These are phyloP conservation scores for Drosophila demipolita DNA, from an alignment of 2,888 invertebrate genomes.

Conservation along the genomic window DNA sequence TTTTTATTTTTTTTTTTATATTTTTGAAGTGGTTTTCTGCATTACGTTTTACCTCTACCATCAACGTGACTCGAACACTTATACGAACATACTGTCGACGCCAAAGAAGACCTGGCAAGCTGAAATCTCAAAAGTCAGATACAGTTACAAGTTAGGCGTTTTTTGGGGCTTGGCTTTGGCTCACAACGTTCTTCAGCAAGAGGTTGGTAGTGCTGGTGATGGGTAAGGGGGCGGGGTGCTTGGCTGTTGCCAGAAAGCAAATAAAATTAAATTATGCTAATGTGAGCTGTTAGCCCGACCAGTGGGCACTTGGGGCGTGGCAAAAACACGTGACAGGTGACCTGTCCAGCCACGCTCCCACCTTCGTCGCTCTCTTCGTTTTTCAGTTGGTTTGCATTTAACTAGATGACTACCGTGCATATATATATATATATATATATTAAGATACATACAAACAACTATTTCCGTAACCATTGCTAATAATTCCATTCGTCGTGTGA, in stretches of 20 bases:
- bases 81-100: slow-evolving; percentile 23
- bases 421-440: background rate
- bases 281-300: slow-evolving; percentile 10
- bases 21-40: slow-evolving; percentile 22
- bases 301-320: slow-evolving; percentile 35
- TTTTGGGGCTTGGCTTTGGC: slow-evolving; percentile 44
- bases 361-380: background rate
- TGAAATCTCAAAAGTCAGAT: slow-evolving; percentile 31
- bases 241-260: background rate
- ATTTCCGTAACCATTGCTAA: background rate
- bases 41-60: background rate
- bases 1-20: background rate
- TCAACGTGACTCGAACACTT: slow-evolving; percentile 12
- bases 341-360: background rate
- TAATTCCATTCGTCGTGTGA: background rate
- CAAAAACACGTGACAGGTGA: slow-evolving; percentile 17
- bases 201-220: too few species aligned
- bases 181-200: background rate
- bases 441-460: background rate
- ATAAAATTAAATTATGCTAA: slow-evolving; percentile 37
- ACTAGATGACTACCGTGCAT: slow-evolving; percentile 41
- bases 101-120: slow-evolving; percentile 16
- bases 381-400: slow-evolving; percentile 32
- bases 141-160: slow-evolving; percentile 15
- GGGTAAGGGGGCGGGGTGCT: too few species aligned